A percentile compares a stretch with the other conserved stretches of the same genome.
phyloP scores from a whole-genome alignment of 2,797 vertebrate species.

The Leptoclinus maculatus region DNA sequence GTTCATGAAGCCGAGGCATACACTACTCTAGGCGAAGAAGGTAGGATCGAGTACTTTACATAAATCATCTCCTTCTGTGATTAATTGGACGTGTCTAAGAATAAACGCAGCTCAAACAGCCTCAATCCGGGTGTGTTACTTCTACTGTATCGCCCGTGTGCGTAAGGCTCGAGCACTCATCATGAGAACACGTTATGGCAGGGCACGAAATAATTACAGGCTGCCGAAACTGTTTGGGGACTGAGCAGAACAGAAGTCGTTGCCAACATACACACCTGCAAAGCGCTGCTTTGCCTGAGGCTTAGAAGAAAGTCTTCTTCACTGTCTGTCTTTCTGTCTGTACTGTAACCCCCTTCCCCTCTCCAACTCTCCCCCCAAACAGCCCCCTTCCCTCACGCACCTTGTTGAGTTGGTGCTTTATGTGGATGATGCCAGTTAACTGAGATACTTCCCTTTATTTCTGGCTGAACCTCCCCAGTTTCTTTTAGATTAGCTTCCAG shows the following conservation, averaged over 20 bases:
- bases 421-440: constrained; percentile 67
- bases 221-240: constrained; percentile 73
- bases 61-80: constrained; percentile 70
- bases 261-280: constrained; percentile 85
- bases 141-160: constrained; percentile 23
- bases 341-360: constrained; percentile 11
- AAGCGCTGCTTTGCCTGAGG: constrained; percentile 74
- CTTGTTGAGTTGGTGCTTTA: constrained; percentile 67
- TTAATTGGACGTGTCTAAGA: constrained; percentile 67
- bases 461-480: constrained; percentile 47
- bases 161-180: constrained; percentile 55
- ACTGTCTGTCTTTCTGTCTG: constrained; percentile 60
- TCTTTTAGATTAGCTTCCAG: constrained; percentile 59
- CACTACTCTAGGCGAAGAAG: constrained; percentile 46
- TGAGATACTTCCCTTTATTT: constrained; percentile 67
- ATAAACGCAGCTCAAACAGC: constrained; percentile 45
- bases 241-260: constrained; percentile 70
- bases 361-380: constrained; percentile 16
- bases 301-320: constrained; percentile 73
- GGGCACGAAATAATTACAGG: constrained; percentile 84
- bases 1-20: constrained; percentile 40
- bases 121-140: constrained; percentile 62
- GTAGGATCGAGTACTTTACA: constrained; percentile 62
- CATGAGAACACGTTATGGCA: constrained; percentile 83
- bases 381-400: constrained; percentile 25